Conservation (phyloP, 2,113 vertebrate species). For the Vulpes lagopus region DNA sequence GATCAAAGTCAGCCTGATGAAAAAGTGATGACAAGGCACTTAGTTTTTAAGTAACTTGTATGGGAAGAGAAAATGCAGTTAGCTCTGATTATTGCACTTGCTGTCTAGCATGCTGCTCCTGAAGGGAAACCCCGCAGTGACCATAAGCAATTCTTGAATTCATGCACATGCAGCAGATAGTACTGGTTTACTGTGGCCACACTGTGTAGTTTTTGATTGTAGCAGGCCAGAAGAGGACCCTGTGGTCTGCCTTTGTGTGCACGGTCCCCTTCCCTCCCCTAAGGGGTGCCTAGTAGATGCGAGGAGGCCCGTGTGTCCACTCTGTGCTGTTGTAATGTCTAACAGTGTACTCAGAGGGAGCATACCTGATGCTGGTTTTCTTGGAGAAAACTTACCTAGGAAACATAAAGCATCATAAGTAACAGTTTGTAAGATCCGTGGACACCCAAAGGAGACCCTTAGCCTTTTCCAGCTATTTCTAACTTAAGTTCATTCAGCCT, state of each 20-base stretch:
- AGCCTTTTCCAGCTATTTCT: slow-evolving; percentile 5
- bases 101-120: background rate
- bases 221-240: background rate
- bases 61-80: slow-evolving; percentile 66
- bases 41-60: slow-evolving; percentile 66
- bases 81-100: slow-evolving; percentile 53
- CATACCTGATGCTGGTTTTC: slow-evolving; percentile 22
- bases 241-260: background rate
- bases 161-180: slow-evolving; percentile 68
- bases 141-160: slow-evolving; percentile 7
- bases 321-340: background rate
- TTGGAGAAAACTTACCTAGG: slow-evolving; percentile 8
- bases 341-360: background rate
- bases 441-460: background rate
- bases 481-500: slow-evolving; percentile 47
- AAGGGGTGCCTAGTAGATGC: background rate
- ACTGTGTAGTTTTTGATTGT: slow-evolving; percentile 56
- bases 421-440: background rate
- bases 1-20: slow-evolving; percentile 69
- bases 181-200: slow-evolving; percentile 65
- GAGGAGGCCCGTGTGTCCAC: background rate
- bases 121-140: background rate
- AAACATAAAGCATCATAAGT: background rate
- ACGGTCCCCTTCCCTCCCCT: background rate
- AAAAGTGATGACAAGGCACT: slow-evolving; percentile 70